Evolutionary conservation across 35 echinoderm and acorn worm genomes (phyloP).

Genomic region (Acanthaster planci): DNA sequence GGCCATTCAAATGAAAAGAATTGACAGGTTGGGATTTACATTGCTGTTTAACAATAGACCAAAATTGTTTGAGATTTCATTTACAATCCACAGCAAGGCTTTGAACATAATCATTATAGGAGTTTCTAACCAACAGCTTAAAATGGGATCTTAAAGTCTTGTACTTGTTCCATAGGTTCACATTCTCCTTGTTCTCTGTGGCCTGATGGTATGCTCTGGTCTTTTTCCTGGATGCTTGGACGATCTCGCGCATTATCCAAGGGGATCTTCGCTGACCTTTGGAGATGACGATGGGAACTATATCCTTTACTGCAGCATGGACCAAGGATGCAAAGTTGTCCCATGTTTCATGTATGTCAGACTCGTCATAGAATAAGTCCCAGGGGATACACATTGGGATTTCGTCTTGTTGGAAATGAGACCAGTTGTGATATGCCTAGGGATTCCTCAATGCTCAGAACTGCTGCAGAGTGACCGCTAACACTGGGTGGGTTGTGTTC

Average conservation of each 20-base stretch:
- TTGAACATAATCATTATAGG: not conserved
- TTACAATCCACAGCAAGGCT: not conserved
- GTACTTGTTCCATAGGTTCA: not conserved
- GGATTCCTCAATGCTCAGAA: not conserved
- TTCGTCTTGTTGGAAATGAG: not conserved
- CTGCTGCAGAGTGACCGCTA: not conserved
- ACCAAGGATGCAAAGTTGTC: not conserved
- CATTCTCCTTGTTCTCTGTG: not conserved
- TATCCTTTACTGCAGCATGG: not conserved
- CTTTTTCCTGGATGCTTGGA: not conserved
- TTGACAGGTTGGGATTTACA: not conserved
- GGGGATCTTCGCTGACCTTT: not conserved
- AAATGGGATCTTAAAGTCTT: not conserved
- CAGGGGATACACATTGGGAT: not conserved
- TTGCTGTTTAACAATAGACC: not conserved
- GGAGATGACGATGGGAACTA: not conserved
- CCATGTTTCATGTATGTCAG: not conserved
- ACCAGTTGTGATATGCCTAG: not conserved
- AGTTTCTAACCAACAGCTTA: not conserved
- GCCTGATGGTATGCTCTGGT: not conserved
- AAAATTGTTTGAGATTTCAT: not conserved
- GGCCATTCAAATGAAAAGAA: not conserved
- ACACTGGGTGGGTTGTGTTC: not conserved
- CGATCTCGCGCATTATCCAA: not conserved
- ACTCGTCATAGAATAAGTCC: not conserved